Conservation (phyloP, 2,888 invertebrate species). For the Entomobrya proxima region DNA sequence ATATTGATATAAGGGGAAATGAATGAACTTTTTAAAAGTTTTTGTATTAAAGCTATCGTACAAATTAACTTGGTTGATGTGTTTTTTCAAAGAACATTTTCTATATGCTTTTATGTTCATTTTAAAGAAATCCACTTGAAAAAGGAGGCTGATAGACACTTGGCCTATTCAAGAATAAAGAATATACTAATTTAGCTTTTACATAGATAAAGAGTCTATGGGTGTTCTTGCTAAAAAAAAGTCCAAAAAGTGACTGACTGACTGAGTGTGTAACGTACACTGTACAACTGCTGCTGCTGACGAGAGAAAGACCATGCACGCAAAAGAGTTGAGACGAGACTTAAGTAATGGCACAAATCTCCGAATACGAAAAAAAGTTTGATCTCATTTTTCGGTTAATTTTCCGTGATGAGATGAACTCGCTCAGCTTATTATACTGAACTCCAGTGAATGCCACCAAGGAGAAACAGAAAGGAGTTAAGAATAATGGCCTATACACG, state of each 20-base stretch:
- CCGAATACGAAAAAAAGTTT: conserved; percentile 60
- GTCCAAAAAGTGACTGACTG: conserved; percentile 12
- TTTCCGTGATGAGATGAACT: conserved; percentile 71
- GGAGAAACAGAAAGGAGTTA: background rate
- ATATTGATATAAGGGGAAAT: conserved; percentile 1
- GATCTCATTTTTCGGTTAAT: conserved; percentile 71
- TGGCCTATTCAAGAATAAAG: too few relatives aligned
- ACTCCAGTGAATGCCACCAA: background rate
- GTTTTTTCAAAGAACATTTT: background rate
- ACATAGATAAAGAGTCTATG: background rate
- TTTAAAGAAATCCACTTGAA: background rate
- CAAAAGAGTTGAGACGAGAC: conserved; percentile 5
- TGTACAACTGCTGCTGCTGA: background rate
- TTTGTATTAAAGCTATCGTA: conserved; percentile 42
- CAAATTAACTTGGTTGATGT: conserved; percentile 50
- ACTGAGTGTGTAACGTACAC: background rate
- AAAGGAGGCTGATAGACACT: too few relatives aligned
- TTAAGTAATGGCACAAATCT: conserved; percentile 58
- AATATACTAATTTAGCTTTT: background rate
- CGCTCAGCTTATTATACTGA: background rate
- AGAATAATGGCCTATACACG: background rate
- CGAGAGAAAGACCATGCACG: background rate
- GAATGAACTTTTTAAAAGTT: conserved; percentile 14
- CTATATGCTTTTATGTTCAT: background rate
- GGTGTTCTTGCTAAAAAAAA: background rate